These are phyloP conservation scores for Gonocerus acuteangulatus DNA, from an alignment of 2,888 invertebrate genomes.

Conservation along the genomic window DNA sequence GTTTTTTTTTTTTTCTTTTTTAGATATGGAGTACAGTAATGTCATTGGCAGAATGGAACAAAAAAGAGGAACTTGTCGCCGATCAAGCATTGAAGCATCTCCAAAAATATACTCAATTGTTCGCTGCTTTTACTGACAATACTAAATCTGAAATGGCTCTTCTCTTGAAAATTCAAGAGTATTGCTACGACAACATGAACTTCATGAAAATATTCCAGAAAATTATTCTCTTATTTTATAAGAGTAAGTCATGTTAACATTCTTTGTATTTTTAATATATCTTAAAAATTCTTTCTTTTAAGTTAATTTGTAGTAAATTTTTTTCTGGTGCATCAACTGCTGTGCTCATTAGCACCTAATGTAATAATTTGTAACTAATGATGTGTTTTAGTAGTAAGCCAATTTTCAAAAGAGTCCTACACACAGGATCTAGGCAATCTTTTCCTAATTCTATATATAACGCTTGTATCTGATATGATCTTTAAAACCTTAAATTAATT, in stretches of 20 bases:
- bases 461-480: too few species aligned
- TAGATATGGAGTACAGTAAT: constrained; percentile 92
- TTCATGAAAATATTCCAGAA: constrained; percentile 98
- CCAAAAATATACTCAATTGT: constrained; percentile 75
- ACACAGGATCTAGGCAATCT: too few species aligned
- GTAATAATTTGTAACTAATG: too few species aligned
- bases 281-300: too few species aligned
- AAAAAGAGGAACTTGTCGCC: constrained; percentile 92
- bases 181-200: constrained; percentile 97
- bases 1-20: constrained; percentile 12
- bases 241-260: constrained; percentile 58
- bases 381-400: too few species aligned
- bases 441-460: too few species aligned
- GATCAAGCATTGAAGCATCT: constrained; percentile 90
- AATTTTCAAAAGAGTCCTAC: too few species aligned
- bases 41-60: constrained; percentile 95
- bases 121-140: constrained; percentile 78
- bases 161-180: constrained; percentile 89
- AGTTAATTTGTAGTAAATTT: too few species aligned
- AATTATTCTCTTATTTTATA: constrained; percentile 91
- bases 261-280: not conserved
- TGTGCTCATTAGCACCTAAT: too few species aligned
- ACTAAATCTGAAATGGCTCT: constrained; percentile 82
- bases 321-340: too few species aligned
- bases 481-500: too few species aligned